Evolutionary conservation across 2,113 vertebrate genomes (phyloP).

Genomic region (Grantiella picta): DNA sequence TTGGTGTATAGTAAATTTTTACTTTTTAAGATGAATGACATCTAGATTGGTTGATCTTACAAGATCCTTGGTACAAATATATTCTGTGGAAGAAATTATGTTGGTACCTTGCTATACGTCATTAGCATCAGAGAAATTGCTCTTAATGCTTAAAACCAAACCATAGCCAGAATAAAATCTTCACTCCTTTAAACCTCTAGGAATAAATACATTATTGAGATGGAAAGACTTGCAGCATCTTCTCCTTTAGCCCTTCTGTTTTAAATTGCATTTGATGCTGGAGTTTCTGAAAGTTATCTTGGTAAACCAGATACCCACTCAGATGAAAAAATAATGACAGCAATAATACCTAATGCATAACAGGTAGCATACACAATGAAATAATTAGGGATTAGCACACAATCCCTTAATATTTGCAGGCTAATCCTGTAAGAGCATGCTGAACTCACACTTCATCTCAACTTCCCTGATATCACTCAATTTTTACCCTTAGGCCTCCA

Average conservation of each 20-base stretch:
- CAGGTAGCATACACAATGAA: background rate
- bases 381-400: background rate
- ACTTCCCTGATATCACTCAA: background rate
- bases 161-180: background rate
- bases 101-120: background rate
- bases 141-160: background rate
- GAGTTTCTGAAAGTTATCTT: background rate
- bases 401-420: background rate
- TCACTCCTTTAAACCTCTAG: background rate
- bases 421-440: background rate
- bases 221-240: background rate
- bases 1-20: background rate
- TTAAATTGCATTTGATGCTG: background rate
- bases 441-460: background rate
- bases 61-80: accelerated
- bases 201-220: background rate
- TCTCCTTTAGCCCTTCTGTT: background rate
- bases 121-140: background rate
- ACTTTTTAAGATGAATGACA: background rate
- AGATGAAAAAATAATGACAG: background rate
- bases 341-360: background rate
- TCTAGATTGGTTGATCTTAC: background rate
- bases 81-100: background rate
- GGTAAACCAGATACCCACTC: background rate
- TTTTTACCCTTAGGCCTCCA: constrained; percentile 24